Percentiles rank a stretch among this genome's conserved stretches.
These are phyloP conservation scores for Oligia fasciuncula DNA, from an alignment of 2,888 invertebrate genomes.

Conservation along the genomic window DNA sequence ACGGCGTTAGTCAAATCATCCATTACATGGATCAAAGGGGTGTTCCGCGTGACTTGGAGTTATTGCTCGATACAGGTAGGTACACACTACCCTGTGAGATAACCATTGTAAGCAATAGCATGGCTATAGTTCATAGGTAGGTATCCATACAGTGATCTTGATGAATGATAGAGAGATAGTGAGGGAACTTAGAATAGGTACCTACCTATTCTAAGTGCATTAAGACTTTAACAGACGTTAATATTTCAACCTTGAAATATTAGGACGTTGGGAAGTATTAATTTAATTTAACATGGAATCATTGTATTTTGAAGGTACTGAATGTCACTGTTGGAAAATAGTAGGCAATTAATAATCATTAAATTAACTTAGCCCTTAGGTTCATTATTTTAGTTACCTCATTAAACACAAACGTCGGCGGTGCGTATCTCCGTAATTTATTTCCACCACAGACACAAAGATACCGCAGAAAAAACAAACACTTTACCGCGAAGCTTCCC, in stretches of 20 bases:
- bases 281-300: background rate
- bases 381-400: constrained; percentile 34
- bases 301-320: background rate
- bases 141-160: background rate
- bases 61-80: constrained; percentile 51
- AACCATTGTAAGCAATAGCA: constrained; percentile 23
- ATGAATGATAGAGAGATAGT: constrained; percentile 1
- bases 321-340: background rate
- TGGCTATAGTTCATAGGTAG: background rate
- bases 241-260: too few relatives aligned
- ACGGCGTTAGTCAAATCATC: constrained; percentile 68
- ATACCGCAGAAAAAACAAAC: constrained; percentile 43
- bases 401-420: constrained; percentile 37
- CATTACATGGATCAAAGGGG: constrained; percentile 74
- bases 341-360: background rate
- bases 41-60: constrained; percentile 73
- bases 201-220: too few relatives aligned
- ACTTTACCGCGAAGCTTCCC: constrained; percentile 19
- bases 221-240: too few relatives aligned
- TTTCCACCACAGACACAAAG: constrained; percentile 22
- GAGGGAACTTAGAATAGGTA: too few relatives aligned
- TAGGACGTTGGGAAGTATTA: background rate
- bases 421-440: constrained; percentile 27
- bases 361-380: background rate
- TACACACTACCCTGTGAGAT: constrained; percentile 8